A percentile compares a stretch with the other conserved stretches of the same genome.
phyloP scores from a whole-genome alignment of 23 tunicate species.

The Trididemnum miniatum region DNA sequence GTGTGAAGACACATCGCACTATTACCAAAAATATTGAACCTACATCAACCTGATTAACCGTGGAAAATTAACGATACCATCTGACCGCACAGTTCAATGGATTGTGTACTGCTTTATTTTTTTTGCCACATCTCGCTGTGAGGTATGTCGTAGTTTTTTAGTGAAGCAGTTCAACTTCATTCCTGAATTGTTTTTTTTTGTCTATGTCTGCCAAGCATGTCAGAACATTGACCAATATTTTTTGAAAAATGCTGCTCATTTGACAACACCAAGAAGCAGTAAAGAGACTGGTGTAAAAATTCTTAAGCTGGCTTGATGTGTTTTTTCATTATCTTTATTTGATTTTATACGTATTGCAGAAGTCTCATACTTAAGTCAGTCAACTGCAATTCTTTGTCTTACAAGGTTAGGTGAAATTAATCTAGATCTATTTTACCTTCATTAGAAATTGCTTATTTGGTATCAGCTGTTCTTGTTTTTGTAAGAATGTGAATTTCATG shows the following conservation, averaged over 20 bases:
- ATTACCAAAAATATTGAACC: background rate
- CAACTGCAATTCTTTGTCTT: no score
- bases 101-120: slow-evolving; percentile 11
- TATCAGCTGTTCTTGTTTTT: no score
- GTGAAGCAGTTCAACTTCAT: background rate
- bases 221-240: background rate
- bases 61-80: background rate
- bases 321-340: no score
- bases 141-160: slow-evolving; percentile 8
- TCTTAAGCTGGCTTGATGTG: background rate
- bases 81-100: slow-evolving; percentile 13
- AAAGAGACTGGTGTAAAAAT: background rate
- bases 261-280: background rate
- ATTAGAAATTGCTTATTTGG: no score
- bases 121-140: background rate
- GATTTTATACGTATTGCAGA: no score
- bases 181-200: background rate
- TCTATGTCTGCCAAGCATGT: background rate
- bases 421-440: no score
- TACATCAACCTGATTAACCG: background rate
- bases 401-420: no score
- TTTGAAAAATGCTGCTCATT: slow-evolving; percentile 14
- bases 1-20: slow-evolving; percentile 9
- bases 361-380: no score
- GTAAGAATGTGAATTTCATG: no score